phyloP scores from a whole-genome alignment of 2,888 invertebrate genomes.

The Gari tellinella region DNA sequence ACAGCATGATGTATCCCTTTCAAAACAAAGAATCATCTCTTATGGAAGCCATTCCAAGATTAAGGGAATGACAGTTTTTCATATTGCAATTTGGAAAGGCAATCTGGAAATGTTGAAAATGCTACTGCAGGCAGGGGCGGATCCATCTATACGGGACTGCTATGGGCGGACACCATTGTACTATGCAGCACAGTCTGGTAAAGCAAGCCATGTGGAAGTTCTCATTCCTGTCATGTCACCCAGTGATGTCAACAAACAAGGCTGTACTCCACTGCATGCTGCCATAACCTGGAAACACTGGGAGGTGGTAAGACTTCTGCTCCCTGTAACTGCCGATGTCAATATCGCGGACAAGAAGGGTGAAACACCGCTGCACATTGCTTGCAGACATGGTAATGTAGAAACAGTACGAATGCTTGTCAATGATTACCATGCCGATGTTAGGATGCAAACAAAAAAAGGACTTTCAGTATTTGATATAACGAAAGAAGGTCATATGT shows the following conservation, averaged over 20 bases:
- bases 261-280: slow-evolving; percentile 36
- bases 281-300: slow-evolving; percentile 22
- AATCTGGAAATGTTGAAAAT: slow-evolving; percentile 18
- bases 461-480: too few relatives aligned
- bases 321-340: slow-evolving; percentile 17
- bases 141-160: slow-evolving; percentile 33
- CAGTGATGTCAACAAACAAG: slow-evolving; percentile 30
- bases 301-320: not conserved
- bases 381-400: slow-evolving; percentile 21
- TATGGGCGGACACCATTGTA: slow-evolving; percentile 42
- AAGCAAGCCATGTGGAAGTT: too few relatives aligned
- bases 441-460: too few relatives aligned
- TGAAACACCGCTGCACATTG: slow-evolving; percentile 35
- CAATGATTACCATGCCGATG: too few relatives aligned
- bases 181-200: slow-evolving; percentile 22
- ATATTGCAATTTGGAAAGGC: slow-evolving; percentile 42
- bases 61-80: slow-evolving; percentile 37
- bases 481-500: too few relatives aligned
- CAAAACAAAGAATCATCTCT: slow-evolving; percentile 16
- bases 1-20: slow-evolving; percentile 16
- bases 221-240: too few relatives aligned
- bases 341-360: slow-evolving; percentile 42
- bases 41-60: slow-evolving; percentile 28
- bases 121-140: slow-evolving; percentile 13
- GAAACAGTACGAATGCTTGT: not conserved